Evolutionary conservation across 2,113 vertebrate genomes (phyloP).

Genomic region (Galeopterus variegatus): DNA sequence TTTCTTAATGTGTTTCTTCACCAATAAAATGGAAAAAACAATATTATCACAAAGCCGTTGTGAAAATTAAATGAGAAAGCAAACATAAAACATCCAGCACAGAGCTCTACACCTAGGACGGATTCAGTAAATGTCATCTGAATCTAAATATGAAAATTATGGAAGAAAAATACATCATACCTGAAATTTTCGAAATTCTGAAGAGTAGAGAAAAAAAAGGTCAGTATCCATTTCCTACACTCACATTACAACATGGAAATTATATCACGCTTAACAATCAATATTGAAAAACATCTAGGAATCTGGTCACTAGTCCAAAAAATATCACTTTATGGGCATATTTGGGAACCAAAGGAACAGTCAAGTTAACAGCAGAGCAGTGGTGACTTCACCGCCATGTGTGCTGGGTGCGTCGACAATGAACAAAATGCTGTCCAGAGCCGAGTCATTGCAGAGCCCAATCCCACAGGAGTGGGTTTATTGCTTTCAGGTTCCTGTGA

Average conservation of each 20-base stretch:
- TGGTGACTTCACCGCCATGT: background rate
- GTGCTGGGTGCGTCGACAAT: background rate
- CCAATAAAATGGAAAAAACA: background rate
- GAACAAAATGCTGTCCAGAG: background rate
- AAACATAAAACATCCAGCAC: background rate
- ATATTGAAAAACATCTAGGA: background rate
- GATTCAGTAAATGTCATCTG: background rate
- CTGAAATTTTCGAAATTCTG: constrained; percentile 22
- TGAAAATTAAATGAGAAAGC: constrained; percentile 23
- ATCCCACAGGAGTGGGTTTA: constrained; percentile 7
- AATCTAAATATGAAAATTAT: constrained; percentile 26
- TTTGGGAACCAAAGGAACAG: background rate
- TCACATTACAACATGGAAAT: constrained; percentile 24
- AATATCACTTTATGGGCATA: constrained; percentile 4
- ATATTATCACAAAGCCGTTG: background rate
- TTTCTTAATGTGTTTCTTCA: background rate
- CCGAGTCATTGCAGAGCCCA: constrained; percentile 41
- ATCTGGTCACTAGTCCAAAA: background rate
- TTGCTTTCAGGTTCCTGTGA: constrained; percentile 70
- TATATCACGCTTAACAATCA: background rate
- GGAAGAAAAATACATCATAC: background rate
- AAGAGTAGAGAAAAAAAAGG: background rate
- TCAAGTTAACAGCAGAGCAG: background rate
- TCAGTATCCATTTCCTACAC: background rate
- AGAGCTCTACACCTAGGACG: background rate